Base-by-base conservation (phyloP, 2,797 vertebrate genomes). In the Rachycentron canadum region DNA sequence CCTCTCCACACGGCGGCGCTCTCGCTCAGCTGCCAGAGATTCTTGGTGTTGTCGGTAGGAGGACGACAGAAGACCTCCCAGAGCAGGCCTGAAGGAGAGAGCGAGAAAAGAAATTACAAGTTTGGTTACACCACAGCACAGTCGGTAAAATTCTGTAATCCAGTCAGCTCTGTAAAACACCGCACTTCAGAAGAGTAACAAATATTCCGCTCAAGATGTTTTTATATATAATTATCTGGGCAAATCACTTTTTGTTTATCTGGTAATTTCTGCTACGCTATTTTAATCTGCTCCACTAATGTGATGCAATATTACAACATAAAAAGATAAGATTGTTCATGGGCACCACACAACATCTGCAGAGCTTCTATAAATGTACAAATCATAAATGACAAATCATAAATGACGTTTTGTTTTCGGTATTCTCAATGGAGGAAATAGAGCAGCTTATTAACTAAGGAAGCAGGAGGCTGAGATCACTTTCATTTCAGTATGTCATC, bases 41-140 rank as follows among this genome's bases (percentile, higher is more conserved):
- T 99, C 98, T 87, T 98, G 97, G 86, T 99, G 98, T 86, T 99
- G 98, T 34, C 97, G 92, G 87, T 97, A 98, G 1, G 97, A 98
- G 36, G 97, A 98, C 2, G 97, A 97, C 66, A 99, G 93, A 13
- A 99, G 97, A 78, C 97, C 95, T 76, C 96, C 96, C 73, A 95
- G 86, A 34, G 95, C 92, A 9, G 95, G 93, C 92, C 97, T 98
- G 87, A 38, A 86, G 73, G 81, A 23, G 50, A 55, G 78, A 43
- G 3, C 3, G 26, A 64, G n/a, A 56, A 2, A 55, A 32, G 4
- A 49, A 64, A 41, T 41, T 3, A 30, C 10, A 62, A 2, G 2
- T 34, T 26, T 28, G 3, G 34, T 43, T n/a, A 36, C 19, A 70
- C 17, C 25, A 40, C 21, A 30, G 26, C 45, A 40, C 17, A 62